Conservation (phyloP, 2,888 invertebrate species). For the Luperina nickerlii region DNA sequence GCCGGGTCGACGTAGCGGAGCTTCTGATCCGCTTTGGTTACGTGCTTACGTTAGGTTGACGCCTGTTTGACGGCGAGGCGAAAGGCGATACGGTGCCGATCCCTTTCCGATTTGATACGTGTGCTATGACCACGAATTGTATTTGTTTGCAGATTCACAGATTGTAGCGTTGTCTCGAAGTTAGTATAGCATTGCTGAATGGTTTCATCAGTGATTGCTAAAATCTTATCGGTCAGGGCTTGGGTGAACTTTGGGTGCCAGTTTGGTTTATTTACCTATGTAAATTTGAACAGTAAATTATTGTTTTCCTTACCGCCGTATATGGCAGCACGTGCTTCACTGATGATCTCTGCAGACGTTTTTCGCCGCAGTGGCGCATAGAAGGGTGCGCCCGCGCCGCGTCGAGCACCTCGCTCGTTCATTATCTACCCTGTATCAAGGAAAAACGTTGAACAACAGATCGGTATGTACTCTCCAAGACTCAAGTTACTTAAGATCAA, state of each 20-base stretch:
- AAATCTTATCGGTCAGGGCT: not conserved
- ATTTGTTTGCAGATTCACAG: not conserved
- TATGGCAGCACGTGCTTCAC: constrained; percentile 93
- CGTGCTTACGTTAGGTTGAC: too few species aligned
- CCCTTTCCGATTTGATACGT: too few species aligned
- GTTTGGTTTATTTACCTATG: not conserved
- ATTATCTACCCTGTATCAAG: constrained; percentile 70
- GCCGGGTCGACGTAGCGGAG: too few species aligned
- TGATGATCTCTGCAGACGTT: constrained; percentile 95
- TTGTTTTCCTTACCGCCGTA: constrained; percentile 79
- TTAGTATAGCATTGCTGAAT: not conserved
- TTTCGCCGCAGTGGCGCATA: constrained; percentile 91
- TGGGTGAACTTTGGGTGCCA: not conserved
- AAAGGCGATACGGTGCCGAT: too few species aligned
- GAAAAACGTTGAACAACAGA: not conserved
- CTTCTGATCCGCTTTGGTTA: too few species aligned
- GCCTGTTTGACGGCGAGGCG: too few species aligned
- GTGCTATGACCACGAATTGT: not conserved
- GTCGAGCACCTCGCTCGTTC: constrained; percentile 79
- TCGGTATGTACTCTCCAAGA: not conserved
- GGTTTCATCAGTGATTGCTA: not conserved
- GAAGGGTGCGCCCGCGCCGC: constrained; percentile 88
- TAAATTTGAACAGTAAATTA: not conserved
- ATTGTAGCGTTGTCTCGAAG: not conserved
- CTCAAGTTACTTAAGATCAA: too few species aligned